Conservation (phyloP, 2,113 vertebrate species). For the Acrocephalus kingi region DNA sequence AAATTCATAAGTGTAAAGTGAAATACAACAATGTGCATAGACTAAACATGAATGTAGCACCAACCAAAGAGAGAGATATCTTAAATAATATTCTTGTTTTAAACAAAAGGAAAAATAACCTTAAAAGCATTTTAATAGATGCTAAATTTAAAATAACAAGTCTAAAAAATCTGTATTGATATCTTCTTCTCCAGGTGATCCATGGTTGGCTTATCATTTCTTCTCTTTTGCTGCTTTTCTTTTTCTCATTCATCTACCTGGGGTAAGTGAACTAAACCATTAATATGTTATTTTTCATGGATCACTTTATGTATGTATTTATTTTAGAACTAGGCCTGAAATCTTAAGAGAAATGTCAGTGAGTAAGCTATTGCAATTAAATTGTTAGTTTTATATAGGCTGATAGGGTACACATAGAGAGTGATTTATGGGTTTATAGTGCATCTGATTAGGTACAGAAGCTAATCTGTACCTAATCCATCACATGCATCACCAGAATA, state of each 20-base stretch:
- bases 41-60: not conserved
- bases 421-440: not conserved
- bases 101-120: not conserved
- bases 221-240: constrained; percentile 94
- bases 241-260: constrained; percentile 98
- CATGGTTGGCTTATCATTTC: constrained; percentile 98
- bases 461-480: not conserved
- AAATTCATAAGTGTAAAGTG: not conserved
- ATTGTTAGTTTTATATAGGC: not conserved
- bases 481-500: not conserved
- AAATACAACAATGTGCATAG: not conserved
- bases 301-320: not conserved
- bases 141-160: not conserved
- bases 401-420: not conserved
- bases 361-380: not conserved
- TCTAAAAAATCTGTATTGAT: not conserved
- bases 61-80: not conserved
- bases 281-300: not conserved
- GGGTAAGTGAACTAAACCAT: constrained; percentile 81
- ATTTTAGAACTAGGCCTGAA: not conserved
- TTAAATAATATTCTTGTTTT: not conserved
- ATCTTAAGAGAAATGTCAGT: not conserved
- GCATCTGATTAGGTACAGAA: not conserved
- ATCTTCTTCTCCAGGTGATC: constrained; percentile 83
- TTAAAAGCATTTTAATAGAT: not conserved